Conservation (phyloP, 2,888 invertebrate genomes). For the Drosophila mayaguana region DNA sequence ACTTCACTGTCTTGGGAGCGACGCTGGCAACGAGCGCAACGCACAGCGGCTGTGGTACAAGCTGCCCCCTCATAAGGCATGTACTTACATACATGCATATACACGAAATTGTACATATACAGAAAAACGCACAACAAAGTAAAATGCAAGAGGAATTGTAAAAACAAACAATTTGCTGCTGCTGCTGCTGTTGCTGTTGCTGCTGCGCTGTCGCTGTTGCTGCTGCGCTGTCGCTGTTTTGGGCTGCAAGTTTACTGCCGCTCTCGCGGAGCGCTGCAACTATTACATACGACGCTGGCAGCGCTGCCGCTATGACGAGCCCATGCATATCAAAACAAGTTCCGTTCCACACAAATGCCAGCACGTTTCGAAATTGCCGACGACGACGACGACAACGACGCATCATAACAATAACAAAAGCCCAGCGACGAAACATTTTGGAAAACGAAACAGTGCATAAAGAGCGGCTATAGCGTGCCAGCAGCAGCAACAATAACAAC, state of each 20-base stretch:
- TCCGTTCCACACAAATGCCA: constrained; percentile 79
- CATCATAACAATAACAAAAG: constrained; percentile 77
- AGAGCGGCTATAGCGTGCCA: constrained; percentile 36
- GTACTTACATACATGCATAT: constrained; percentile 6
- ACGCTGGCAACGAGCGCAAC: constrained; percentile 40
- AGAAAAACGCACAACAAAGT: constrained; percentile 56
- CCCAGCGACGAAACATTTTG: constrained; percentile 65
- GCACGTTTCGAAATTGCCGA: constrained; percentile 73
- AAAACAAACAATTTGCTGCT: constrained; percentile 70
- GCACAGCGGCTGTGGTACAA: constrained; percentile 45
- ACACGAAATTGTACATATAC: not conserved
- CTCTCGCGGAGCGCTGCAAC: constrained; percentile 30
- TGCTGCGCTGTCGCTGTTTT: constrained; percentile 46
- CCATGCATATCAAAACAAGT: constrained; percentile 77
- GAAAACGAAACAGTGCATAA: constrained; percentile 61
- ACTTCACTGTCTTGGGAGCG: constrained; percentile 43
- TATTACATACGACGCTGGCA: constrained; percentile 29
- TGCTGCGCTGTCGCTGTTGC: constrained; percentile 41
- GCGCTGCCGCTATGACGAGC: constrained; percentile 42
- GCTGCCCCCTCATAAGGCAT: constrained; percentile 21
- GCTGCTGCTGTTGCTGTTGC: constrained; percentile 49
- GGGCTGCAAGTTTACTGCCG: constrained; percentile 47
- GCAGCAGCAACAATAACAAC: constrained; percentile 32
- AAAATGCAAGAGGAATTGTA: constrained; percentile 70
- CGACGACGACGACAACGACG: constrained; percentile 53